phyloP scores from a whole-genome alignment of 2,113 vertebrate genomes.

The Agelaius tricolor region DNA sequence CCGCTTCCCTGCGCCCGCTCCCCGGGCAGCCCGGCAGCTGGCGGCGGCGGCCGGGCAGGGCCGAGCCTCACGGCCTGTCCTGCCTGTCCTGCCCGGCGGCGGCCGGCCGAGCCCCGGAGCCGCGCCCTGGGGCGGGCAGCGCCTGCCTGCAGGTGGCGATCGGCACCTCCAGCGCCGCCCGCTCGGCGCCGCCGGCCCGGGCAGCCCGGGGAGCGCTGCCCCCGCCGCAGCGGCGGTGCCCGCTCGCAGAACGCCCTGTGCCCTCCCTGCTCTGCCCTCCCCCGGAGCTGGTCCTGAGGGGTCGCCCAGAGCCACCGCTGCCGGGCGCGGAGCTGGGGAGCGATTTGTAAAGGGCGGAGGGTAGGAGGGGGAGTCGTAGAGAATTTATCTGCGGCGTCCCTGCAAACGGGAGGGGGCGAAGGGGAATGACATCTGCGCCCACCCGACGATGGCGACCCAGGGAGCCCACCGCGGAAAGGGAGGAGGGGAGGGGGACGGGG shows the following conservation, averaged over 20 bases:
- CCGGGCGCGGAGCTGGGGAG: background rate
- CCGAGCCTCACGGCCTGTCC: rapidly evolving
- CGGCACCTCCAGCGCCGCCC: background rate
- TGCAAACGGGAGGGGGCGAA: background rate
- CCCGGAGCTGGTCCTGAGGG: background rate
- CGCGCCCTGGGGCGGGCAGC: background rate
- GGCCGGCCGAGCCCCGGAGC: background rate
- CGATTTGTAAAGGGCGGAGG: background rate
- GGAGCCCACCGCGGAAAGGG: background rate
- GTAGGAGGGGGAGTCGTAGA: background rate
- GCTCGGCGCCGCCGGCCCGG: background rate
- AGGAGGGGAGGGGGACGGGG: background rate
- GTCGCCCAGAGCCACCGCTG: background rate
- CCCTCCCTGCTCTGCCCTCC: too few relatives aligned
- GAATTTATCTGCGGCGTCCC: background rate
- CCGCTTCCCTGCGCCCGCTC: background rate
- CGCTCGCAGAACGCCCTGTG: too few relatives aligned
- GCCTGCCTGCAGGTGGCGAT: conserved; percentile 74
- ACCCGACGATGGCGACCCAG: background rate
- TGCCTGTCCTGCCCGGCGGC: rapidly evolving
- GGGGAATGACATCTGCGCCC: background rate
- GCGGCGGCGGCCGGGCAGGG: too few relatives aligned
- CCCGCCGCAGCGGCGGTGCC: background rate
- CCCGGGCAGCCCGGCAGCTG: background rate
- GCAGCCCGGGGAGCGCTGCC: background rate